Evolutionary conservation across 2,797 vertebrate species (phyloP).

Genomic region (Vultur gryphus): DNA sequence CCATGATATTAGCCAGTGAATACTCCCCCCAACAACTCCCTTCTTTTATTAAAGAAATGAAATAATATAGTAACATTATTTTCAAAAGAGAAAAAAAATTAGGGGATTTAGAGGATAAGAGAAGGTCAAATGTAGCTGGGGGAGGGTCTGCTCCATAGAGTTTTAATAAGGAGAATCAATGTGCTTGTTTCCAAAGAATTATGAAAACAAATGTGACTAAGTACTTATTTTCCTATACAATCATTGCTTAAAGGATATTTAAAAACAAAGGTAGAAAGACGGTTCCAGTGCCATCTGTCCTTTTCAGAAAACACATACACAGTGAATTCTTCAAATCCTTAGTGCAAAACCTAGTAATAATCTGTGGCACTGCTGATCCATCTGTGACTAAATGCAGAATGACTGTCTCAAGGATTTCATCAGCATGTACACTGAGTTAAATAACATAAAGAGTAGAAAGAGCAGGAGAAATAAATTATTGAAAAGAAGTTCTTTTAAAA

Average conservation of each 20-base stretch:
- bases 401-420: not conserved
- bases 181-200: not conserved
- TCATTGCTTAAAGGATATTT: not conserved
- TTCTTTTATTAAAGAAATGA: not conserved
- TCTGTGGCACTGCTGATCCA: not conserved
- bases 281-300: not conserved
- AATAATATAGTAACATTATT: not conserved
- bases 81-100: not conserved
- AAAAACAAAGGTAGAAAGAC: not conserved
- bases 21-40: not conserved
- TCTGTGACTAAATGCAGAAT: not conserved
- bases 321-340: not conserved
- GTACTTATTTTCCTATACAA: not conserved
- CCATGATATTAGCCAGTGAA: not conserved
- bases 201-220: not conserved
- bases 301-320: not conserved
- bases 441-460: not conserved
- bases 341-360: not conserved
- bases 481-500: conserved; percentile 6
- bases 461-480: conserved; percentile 17
- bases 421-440: conserved; percentile 6
- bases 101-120: not conserved
- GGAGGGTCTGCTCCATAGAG: not conserved
- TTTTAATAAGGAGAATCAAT: not conserved
- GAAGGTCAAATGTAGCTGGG: not conserved